phyloP scores from a whole-genome alignment of 1,140 invertebrate species.

The Microvelia longipes region DNA sequence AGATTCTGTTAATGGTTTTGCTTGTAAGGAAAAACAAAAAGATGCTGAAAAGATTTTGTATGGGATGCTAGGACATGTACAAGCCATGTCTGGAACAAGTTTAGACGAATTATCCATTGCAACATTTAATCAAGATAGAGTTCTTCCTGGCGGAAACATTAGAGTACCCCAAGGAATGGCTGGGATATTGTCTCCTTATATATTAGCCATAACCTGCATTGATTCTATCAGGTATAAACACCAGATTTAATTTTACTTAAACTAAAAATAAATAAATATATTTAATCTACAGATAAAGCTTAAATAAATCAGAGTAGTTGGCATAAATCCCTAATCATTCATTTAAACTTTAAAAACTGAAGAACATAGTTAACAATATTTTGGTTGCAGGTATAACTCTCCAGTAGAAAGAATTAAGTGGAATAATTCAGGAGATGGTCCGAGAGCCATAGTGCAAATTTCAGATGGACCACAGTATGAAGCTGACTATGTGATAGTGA shows the following conservation, averaged over 20 bases:
- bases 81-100: slow-evolving; percentile 32
- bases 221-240: slow-evolving; percentile 32
- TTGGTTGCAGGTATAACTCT: slow-evolving; percentile 37
- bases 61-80: slow-evolving; percentile 32
- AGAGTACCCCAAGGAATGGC: slow-evolving; percentile 1
- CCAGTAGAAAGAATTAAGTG: slow-evolving; percentile 39
- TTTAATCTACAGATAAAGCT: too few species aligned
- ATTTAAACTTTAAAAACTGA: too few species aligned
- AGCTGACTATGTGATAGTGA: slow-evolving; percentile 49
- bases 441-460: slow-evolving; percentile 23
- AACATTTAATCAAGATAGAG: slow-evolving; percentile 40
- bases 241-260: too few species aligned
- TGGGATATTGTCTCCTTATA: slow-evolving; percentile 42
- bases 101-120: slow-evolving; percentile 10
- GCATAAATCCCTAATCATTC: too few species aligned
- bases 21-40: slow-evolving; percentile 10
- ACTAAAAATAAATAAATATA: too few species aligned
- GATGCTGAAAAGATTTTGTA: slow-evolving; percentile 11
- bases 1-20: neutral
- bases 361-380: too few species aligned
- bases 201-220: slow-evolving; percentile 40
- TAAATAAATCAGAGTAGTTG: too few species aligned
- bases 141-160: slow-evolving; percentile 11
- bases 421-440: slow-evolving; percentile 31
- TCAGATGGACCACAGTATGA: slow-evolving; percentile 38